A percentile compares a stretch with the other conserved stretches of the same genome.
These are phyloP conservation scores for Plectrocnemia conspersa DNA, from an alignment of 1,140 invertebrate species.

Conservation along the genomic window DNA sequence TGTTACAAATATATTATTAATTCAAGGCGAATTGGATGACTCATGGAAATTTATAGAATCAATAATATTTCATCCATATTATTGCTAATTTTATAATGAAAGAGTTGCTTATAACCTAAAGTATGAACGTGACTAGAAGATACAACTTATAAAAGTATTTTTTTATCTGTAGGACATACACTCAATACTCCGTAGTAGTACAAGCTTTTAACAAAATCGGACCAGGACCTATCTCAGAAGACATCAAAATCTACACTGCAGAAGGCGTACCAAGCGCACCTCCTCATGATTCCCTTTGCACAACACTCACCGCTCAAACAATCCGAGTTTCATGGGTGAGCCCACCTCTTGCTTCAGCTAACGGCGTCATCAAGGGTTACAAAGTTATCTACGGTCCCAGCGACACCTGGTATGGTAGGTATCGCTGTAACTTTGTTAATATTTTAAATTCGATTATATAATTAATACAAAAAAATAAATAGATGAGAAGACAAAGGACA, in stretches of 20 bases:
- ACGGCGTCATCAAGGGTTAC: slow-evolving; percentile 94
- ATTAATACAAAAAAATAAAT: slow-evolving; percentile 27
- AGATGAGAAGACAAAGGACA: slow-evolving; percentile 89
- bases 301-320: slow-evolving; percentile 86
- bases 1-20: background rate
- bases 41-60: no score
- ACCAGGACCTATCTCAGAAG: slow-evolving; percentile 82
- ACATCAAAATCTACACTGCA: slow-evolving; percentile 84
- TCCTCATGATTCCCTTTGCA: slow-evolving; percentile 86
- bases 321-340: slow-evolving; percentile 91
- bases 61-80: no score
- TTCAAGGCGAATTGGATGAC: background rate
- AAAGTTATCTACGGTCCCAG: slow-evolving; percentile 93
- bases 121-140: no score
- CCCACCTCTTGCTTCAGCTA: slow-evolving; percentile 81
- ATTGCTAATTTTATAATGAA: no score
- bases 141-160: no score
- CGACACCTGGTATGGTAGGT: slow-evolving; percentile 85
- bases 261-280: slow-evolving; percentile 91
- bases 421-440: slow-evolving; percentile 28
- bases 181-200: slow-evolving; percentile 90
- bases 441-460: slow-evolving; percentile 13
- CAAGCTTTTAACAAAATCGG: slow-evolving; percentile 95
- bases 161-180: slow-evolving; percentile 83
- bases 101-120: no score